phyloP scores from a whole-genome alignment of 2,797 vertebrate genomes.

The Fratercula arctica region DNA sequence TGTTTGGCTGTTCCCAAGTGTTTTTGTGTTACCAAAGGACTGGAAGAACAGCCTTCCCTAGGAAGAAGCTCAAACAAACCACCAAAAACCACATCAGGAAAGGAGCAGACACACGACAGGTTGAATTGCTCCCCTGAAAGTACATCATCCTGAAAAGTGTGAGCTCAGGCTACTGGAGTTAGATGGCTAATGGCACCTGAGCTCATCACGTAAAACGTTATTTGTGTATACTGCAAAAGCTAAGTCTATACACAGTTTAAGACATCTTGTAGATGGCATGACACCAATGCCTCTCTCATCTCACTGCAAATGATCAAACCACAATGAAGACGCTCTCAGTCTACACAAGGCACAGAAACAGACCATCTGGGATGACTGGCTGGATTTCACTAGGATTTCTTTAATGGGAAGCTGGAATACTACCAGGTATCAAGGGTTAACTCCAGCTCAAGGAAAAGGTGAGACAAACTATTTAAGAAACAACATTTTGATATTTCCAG shows the following conservation, averaged over 20 bases:
- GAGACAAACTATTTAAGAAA: accelerated
- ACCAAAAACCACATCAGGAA: accelerated
- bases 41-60: neutral
- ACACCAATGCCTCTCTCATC: neutral
- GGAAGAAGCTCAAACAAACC: neutral
- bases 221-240: neutral
- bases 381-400: neutral
- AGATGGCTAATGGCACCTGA: neutral
- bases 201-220: neutral
- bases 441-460: neutral
- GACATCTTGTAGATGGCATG: neutral
- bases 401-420: neutral
- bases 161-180: neutral
- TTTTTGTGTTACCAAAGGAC: neutral
- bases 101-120: accelerated
- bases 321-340: accelerated
- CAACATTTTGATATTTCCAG: neutral
- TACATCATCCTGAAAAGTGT: accelerated
- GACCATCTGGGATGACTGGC: neutral
- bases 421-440: neutral
- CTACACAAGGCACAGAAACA: neutral
- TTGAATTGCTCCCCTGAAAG: neutral
- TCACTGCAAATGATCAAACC: neutral
- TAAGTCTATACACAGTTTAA: accelerated
- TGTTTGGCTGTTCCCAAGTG: neutral